Percentiles rank a stretch among this genome's conserved stretches.
Conservation (phyloP, 2,888 invertebrate species). For the Pollenia angustigena region DNA sequence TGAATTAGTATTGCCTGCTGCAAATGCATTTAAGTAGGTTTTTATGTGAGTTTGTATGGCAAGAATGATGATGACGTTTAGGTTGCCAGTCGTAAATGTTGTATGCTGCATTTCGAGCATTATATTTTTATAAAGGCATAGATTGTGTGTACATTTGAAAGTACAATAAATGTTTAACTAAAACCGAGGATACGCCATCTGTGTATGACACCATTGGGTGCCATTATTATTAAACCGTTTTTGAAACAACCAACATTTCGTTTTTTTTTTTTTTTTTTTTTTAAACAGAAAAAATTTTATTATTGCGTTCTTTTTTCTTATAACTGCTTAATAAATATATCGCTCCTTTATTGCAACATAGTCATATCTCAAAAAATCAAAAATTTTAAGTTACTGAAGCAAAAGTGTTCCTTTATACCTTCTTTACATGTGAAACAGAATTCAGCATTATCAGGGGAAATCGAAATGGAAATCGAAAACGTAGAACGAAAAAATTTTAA, state of each 20-base stretch:
- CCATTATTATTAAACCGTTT: constrained; percentile 69
- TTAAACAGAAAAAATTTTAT: neutral
- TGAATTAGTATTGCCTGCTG: constrained; percentile 57
- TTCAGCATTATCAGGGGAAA: too few relatives aligned
- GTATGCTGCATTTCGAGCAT: constrained; percentile 21
- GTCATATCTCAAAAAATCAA: too few relatives aligned
- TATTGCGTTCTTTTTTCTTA: neutral
- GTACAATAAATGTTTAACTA: constrained; percentile 54
- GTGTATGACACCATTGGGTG: constrained; percentile 68
- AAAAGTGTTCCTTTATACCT: too few relatives aligned
- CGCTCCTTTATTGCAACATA: too few relatives aligned
- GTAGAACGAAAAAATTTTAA: too few relatives aligned
- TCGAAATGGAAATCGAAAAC: too few relatives aligned
- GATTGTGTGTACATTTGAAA: neutral
- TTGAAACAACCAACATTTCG: constrained; percentile 36
- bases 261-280: neutral
- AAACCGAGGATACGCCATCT: constrained; percentile 57
- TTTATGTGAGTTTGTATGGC: constrained; percentile 21
- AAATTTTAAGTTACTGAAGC: too few relatives aligned
- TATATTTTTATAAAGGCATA: constrained; percentile 8
- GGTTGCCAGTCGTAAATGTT: constrained; percentile 30
- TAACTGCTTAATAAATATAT: constrained; percentile 34
- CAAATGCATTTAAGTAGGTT: constrained; percentile 55
- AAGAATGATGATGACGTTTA: constrained; percentile 55
- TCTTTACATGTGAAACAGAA: too few relatives aligned